A percentile compares a stretch with the other conserved stretches of the same genome.
Conservation (phyloP, 2,888 invertebrate species). For the Cyclophora punctaria region DNA sequence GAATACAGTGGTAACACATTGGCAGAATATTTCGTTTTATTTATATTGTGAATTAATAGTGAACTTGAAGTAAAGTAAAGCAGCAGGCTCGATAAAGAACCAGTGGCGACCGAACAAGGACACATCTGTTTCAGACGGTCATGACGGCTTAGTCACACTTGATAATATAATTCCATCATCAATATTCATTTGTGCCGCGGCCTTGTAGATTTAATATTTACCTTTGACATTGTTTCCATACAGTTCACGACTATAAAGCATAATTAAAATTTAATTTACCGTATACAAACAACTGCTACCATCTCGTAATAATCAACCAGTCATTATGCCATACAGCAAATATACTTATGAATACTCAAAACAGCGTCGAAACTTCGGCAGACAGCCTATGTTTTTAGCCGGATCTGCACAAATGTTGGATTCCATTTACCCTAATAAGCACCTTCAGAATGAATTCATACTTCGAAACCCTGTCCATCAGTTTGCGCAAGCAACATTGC, state of each 20-base stretch:
- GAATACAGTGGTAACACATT: too few species aligned
- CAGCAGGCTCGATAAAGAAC: constrained; percentile 18
- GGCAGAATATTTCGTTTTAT: too few species aligned
- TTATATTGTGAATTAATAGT: background rate
- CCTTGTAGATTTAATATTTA: constrained; percentile 46
- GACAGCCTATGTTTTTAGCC: constrained; percentile 61
- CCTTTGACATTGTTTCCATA: constrained; percentile 24
- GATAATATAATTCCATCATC: constrained; percentile 34
- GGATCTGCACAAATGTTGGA: constrained; percentile 55
- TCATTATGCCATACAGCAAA: constrained; percentile 38
- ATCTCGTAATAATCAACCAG: constrained; percentile 11
- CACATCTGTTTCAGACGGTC: constrained; percentile 49
- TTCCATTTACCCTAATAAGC: constrained; percentile 51
- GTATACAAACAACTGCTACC: background rate
- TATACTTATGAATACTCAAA: constrained; percentile 65
- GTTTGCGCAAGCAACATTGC: constrained; percentile 59
- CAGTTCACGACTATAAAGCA: constrained; percentile 7
- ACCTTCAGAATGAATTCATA: constrained; percentile 55
- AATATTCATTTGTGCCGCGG: constrained; percentile 38
- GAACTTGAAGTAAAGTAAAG: constrained; percentile 1
- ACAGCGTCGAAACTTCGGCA: constrained; percentile 64
- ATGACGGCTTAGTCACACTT: constrained; percentile 32
- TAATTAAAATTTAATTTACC: too few species aligned
- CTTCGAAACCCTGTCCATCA: constrained; percentile 70
- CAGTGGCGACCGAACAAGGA: constrained; percentile 39